Conservation (phyloP, 2,113 vertebrate genomes). For the Ciconia boyciana region DNA sequence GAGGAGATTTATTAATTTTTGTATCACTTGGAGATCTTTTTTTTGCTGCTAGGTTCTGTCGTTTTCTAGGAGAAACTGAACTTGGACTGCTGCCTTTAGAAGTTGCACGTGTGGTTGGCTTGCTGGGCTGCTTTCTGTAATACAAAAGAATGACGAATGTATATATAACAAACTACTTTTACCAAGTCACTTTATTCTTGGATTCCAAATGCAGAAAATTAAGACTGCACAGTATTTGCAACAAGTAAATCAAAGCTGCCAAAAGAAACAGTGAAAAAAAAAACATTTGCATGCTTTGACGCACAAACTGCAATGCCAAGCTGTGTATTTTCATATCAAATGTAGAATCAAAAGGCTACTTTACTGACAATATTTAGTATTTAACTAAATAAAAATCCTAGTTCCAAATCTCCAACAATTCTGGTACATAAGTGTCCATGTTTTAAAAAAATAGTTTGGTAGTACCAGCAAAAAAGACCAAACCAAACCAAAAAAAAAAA, state of each 20-base stretch:
- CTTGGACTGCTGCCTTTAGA: conserved; percentile 72
- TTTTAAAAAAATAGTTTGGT: neutral
- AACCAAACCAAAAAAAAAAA: too few species aligned
- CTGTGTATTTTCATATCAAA: neutral
- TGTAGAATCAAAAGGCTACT: neutral
- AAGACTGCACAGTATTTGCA: neutral
- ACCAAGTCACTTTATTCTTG: neutral
- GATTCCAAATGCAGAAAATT: neutral
- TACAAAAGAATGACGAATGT: neutral
- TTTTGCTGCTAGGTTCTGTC: conserved; percentile 61
- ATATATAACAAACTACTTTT: neutral
- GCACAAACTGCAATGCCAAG: neutral
- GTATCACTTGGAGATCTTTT: conserved; percentile 49
- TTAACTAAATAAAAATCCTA: neutral
- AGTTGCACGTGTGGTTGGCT: conserved; percentile 75
- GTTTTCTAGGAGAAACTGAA: conserved; percentile 61
- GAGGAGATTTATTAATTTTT: conserved; percentile 64
- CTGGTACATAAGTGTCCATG: accelerated
- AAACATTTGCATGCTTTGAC: neutral
- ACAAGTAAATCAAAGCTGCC: neutral
- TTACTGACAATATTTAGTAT: neutral
- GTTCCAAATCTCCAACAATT: neutral
- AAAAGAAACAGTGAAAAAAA: neutral
- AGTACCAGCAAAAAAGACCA: neutral
- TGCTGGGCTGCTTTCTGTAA: conserved; percentile 76